Percentiles rank a stretch among this genome's conserved stretches.
These are phyloP conservation scores for Anguilla rostrata DNA, from an alignment of 2,113 vertebrate species.

Conservation along the genomic window DNA sequence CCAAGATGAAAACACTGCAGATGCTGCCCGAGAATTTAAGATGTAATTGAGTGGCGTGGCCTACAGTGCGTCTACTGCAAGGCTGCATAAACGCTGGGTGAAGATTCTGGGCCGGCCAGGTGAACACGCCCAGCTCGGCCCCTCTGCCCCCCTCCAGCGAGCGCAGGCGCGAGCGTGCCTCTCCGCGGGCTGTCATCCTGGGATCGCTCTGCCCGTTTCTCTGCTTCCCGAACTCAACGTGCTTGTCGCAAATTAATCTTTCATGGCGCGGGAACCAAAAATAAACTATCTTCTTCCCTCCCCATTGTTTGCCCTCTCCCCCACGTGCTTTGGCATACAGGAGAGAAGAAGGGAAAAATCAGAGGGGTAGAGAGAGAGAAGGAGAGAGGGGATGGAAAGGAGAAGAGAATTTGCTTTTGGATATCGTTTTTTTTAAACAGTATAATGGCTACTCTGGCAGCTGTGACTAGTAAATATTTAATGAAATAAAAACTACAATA, in stretches of 20 bases:
- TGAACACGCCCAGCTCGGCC: background rate
- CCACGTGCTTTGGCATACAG: background rate
- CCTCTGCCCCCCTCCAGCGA: background rate
- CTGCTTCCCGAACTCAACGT: background rate
- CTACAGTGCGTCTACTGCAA: background rate
- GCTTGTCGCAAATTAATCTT: constrained; percentile 6
- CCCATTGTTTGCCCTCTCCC: constrained; percentile 8
- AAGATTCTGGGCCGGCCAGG: background rate
- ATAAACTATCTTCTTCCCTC: constrained; percentile 7
- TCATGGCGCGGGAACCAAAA: constrained; percentile 8
- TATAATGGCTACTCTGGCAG: background rate
- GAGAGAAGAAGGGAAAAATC: background rate
- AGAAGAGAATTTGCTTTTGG: background rate
- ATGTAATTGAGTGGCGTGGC: background rate
- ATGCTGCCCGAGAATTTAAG: background rate
- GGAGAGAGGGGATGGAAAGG: background rate
- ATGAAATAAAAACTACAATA: background rate
- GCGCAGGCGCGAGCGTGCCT: background rate
- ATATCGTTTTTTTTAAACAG: background rate
- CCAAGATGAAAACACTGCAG: background rate
- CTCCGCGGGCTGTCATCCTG: background rate
- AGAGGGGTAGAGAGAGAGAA: background rate
- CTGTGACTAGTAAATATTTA: constrained; percentile 15
- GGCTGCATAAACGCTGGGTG: background rate
- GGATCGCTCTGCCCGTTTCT: background rate